phyloP scores from a whole-genome alignment of 2,113 vertebrate genomes.

The Campylomormyrus tamandua region DNA sequence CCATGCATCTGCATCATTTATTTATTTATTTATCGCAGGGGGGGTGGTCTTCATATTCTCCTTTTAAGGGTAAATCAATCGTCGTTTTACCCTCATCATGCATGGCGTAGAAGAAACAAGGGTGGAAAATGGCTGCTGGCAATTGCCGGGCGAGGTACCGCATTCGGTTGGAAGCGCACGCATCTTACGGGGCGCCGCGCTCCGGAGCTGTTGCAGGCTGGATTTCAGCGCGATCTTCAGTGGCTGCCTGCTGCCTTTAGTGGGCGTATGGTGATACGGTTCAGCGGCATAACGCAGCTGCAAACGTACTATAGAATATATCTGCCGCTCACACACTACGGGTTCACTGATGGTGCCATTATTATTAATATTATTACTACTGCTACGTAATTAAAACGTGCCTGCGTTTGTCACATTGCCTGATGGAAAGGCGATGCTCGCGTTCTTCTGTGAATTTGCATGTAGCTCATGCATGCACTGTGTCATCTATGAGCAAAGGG shows the following conservation, averaged over 20 bases:
- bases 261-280: background rate
- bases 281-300: background rate
- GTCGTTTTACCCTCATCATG: background rate
- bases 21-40: background rate
- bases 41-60: background rate
- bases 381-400: background rate
- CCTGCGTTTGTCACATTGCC: background rate
- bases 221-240: background rate
- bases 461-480: background rate
- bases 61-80: background rate
- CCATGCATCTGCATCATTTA: background rate
- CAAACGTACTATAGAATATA: background rate
- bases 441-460: background rate
- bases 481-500: background rate
- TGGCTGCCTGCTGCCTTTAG: background rate
- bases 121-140: background rate
- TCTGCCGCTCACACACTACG: background rate
- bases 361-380: background rate
- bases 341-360: background rate
- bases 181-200: background rate
- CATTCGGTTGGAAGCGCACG: background rate
- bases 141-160: background rate
- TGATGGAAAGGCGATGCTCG: conserved; percentile 17
- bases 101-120: background rate
- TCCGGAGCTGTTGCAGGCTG: background rate